Percentiles rank a stretch among this genome's conserved stretches.
These are phyloP conservation scores for Halocynthia roretzi DNA, from an alignment of 23 tunicate genomes.

Conservation along the genomic window DNA sequence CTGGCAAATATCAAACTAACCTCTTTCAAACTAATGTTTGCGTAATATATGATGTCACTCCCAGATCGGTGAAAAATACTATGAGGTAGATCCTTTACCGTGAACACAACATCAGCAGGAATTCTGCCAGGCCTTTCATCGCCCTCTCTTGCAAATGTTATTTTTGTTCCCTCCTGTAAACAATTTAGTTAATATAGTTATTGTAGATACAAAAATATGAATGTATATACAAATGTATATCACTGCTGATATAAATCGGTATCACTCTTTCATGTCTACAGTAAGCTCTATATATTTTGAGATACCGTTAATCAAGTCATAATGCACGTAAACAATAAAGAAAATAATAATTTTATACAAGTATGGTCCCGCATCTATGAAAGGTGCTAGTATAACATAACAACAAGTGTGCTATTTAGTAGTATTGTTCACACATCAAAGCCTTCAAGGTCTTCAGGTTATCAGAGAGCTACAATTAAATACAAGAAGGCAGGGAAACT, in stretches of 20 bases:
- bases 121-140: slow-evolving; percentile 52
- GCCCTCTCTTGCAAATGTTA: slow-evolving; percentile 77
- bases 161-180: slow-evolving; percentile 80
- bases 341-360: too few relatives aligned
- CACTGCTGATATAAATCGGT: background rate
- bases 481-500: too few relatives aligned
- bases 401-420: too few relatives aligned
- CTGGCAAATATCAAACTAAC: slow-evolving; percentile 20
- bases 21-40: slow-evolving; percentile 50
- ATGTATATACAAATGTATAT: background rate
- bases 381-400: too few relatives aligned
- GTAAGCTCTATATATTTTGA: too few relatives aligned
- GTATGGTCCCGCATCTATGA: too few relatives aligned
- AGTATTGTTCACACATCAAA: too few relatives aligned
- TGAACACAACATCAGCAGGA: slow-evolving; percentile 72
- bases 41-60: slow-evolving; percentile 51
- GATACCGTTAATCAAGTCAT: too few relatives aligned
- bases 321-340: too few relatives aligned
- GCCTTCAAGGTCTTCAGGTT: too few relatives aligned
- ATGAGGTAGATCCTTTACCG: slow-evolving; percentile 69
- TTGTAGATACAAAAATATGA: background rate
- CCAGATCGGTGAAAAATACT: slow-evolving; percentile 51
- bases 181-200: background rate
- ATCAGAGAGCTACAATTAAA: too few relatives aligned
- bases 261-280: too few relatives aligned